Conservation (phyloP, 2,888 invertebrate species). For the Lottia scabra region DNA sequence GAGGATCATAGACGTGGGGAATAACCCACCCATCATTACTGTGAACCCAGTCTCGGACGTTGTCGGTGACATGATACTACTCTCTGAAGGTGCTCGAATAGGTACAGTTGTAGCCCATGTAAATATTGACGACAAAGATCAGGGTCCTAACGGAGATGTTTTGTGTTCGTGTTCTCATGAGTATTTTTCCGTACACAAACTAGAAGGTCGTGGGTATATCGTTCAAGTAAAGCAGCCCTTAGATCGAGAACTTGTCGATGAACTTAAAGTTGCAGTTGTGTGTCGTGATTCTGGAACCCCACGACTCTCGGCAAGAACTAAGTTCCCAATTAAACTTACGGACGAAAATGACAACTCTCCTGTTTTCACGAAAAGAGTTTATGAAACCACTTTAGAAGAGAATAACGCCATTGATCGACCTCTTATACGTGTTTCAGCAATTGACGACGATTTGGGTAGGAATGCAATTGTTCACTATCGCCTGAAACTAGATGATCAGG, state of each 20-base stretch:
- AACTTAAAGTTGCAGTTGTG: conserved; percentile 50
- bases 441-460: conserved; percentile 52
- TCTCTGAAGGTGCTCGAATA: conserved; percentile 43
- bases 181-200: conserved; percentile 30
- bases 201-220: conserved; percentile 40
- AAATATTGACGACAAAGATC: conserved; percentile 48
- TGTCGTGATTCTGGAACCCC: conserved; percentile 58
- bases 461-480: conserved; percentile 47
- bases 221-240: conserved; percentile 47
- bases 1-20: conserved; percentile 84
- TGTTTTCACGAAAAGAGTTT: conserved; percentile 44
- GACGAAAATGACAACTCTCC: conserved; percentile 64
- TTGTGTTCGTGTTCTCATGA: conserved; percentile 36
- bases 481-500: conserved; percentile 37
- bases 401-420: conserved; percentile 53
- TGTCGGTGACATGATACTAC: conserved; percentile 25
- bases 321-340: conserved; percentile 48
- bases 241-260: conserved; percentile 50
- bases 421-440: conserved; percentile 49
- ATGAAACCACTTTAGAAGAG: conserved; percentile 51
- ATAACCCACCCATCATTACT: conserved; percentile 83
- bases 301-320: conserved; percentile 41
- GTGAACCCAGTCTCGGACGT: conserved; percentile 35
- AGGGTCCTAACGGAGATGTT: conserved; percentile 47
- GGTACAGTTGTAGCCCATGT: conserved; percentile 54